phyloP scores from a whole-genome alignment of 1,140 invertebrate species.

The Trichomalopsis sarcophagae region DNA sequence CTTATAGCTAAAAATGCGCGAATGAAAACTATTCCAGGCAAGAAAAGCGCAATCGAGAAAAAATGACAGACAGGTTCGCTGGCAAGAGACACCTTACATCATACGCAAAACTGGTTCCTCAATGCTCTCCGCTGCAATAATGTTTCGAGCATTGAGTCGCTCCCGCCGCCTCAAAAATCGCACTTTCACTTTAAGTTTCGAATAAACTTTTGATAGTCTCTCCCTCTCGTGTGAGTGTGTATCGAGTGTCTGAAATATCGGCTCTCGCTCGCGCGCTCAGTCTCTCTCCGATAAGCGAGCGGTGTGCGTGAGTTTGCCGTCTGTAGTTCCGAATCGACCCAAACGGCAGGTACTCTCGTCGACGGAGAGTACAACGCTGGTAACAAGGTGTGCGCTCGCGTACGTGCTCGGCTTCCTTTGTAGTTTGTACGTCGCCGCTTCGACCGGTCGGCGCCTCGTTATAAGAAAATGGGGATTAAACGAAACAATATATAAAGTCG shows the following conservation, averaged over 20 bases:
- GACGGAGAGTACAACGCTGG: neutral
- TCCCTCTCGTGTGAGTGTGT: neutral
- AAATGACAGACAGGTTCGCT: too few species aligned
- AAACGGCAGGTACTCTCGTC: too few species aligned
- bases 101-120: conserved; percentile 2
- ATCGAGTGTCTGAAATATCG: too few species aligned
- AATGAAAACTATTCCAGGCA: too few species aligned
- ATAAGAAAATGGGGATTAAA: conserved; percentile 20
- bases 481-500: conserved; percentile 37
- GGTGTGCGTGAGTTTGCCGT: too few species aligned
- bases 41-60: neutral
- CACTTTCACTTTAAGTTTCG: neutral
- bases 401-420: neutral
- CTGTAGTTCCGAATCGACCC: too few species aligned
- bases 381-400: neutral
- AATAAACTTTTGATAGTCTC: neutral
- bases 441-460: neutral
- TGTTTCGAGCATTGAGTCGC: neutral
- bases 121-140: neutral
- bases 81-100: neutral
- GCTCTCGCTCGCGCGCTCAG: too few species aligned
- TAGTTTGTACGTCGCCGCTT: conserved; percentile 9
- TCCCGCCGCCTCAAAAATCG: neutral
- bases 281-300: too few species aligned
- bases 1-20: too few species aligned